phyloP scores from a whole-genome alignment of 2,113 vertebrate species.

The Vireo altiloquus region DNA sequence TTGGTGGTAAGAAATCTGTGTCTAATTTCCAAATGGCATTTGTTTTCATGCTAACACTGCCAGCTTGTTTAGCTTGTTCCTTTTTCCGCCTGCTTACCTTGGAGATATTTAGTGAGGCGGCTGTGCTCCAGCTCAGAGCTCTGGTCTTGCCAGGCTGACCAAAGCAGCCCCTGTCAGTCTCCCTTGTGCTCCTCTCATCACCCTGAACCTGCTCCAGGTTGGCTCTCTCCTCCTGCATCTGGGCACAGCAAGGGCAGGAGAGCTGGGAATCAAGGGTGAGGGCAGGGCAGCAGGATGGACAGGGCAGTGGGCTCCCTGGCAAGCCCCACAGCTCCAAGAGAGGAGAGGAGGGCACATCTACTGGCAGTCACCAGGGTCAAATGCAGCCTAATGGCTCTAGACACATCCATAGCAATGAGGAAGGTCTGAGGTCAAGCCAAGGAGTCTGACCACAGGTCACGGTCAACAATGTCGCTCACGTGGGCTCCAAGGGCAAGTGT shows the following conservation, averaged over 20 bases:
- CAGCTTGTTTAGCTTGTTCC: not conserved
- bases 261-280: accelerated
- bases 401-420: not conserved
- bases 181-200: not conserved
- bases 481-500: not conserved
- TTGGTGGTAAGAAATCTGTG: not conserved
- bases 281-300: not conserved
- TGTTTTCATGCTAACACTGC: not conserved
- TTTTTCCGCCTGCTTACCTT: not conserved
- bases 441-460: not conserved
- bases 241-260: not conserved
- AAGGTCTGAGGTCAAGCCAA: constrained; percentile 19
- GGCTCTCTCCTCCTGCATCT: accelerated
- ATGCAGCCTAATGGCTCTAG: not conserved
- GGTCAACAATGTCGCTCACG: not conserved
- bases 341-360: not conserved
- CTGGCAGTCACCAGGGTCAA: not conserved
- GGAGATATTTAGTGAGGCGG: not conserved
- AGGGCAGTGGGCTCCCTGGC: not conserved
- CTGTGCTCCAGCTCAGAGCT: not conserved
- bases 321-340: accelerated
- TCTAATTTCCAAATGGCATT: not conserved
- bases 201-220: not conserved
- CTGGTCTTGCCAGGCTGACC: not conserved
- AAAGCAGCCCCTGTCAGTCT: not conserved